These are phyloP conservation scores for Cabera pusaria DNA, from an alignment of 2,888 invertebrate genomes.

Conservation along the genomic window DNA sequence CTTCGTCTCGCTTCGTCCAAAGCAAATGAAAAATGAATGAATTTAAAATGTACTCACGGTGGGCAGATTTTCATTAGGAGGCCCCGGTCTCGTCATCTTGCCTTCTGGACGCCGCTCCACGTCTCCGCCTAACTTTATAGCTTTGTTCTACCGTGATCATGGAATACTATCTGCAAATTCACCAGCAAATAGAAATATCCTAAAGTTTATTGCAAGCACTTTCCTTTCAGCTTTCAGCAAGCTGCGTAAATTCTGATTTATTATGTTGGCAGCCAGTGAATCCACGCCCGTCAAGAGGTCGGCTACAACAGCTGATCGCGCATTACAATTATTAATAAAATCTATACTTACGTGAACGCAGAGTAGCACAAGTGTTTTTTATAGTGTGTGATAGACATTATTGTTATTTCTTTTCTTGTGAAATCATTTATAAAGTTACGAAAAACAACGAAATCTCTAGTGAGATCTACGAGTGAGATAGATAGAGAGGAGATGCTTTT, in stretches of 20 bases:
- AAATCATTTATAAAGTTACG: too few relatives aligned
- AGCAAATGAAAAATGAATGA: too few relatives aligned
- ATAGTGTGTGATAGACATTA: too few relatives aligned
- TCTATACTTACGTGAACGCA: constrained; percentile 52
- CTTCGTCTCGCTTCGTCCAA: too few relatives aligned
- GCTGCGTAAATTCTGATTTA: constrained; percentile 25
- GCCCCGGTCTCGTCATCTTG: constrained; percentile 83
- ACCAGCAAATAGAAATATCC: constrained; percentile 38
- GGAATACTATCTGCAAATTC: constrained; percentile 60
- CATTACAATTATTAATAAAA: constrained; percentile 21
- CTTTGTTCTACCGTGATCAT: constrained; percentile 43
- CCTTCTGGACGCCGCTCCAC: constrained; percentile 29
- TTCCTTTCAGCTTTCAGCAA: constrained; percentile 9
- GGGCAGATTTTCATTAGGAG: constrained; percentile 88
- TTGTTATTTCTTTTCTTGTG: too few relatives aligned
- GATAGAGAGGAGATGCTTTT: too few relatives aligned
- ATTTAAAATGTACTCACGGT: constrained; percentile 74
- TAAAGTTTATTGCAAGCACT: constrained; percentile 29
- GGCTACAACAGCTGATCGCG: constrained; percentile 37
- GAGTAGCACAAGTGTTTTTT: too few relatives aligned
- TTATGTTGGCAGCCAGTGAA: constrained; percentile 46
- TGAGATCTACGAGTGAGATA: too few relatives aligned
- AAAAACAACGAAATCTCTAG: too few relatives aligned
- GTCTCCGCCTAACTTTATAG: constrained; percentile 29
- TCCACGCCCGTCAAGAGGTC: constrained; percentile 39